Evolutionary conservation across 2,888 invertebrate genomes (phyloP), one percentile per base, ranked within the genome.

Genomic region (Sesia bembeciformis): DNA sequence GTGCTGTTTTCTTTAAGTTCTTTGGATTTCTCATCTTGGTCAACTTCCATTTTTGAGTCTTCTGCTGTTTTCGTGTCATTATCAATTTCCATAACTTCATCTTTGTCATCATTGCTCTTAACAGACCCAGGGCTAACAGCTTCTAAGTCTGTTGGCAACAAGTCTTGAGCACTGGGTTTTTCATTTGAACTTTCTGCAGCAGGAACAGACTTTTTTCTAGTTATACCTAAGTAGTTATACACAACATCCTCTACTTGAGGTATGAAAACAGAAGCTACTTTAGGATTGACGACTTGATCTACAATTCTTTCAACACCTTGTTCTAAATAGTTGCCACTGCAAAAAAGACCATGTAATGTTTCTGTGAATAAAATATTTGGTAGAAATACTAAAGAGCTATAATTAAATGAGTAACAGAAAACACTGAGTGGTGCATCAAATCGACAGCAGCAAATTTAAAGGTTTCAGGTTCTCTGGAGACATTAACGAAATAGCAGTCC

Each of bases 281-380:
- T 98, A 0, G 97, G 97, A 79, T 97, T 97, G 0, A 98, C 97
- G 0, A 98, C 97, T 90, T 98, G 98, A 75, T 98, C 97, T 0
- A 98, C 97, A 60, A 98, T 97, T 62, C 97, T 92, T 77, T 98
- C 97, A 3, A 98, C 96, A 5, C 98, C 98, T 63, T 94, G 94
- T 69, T 97, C 96, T 62, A 98, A 87, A 80, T 95, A 97, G 51
- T 96, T 96, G 54, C 96, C 95, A 71, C 96, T 96, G 85, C 52
- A 82, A 86, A 68, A 40, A 49, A 67, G 61, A 54, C 6, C 1
- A 23, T 23, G 23, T 23, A 1, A 1, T 23, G 23, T 23, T 23
- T 23, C 23, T 23, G 23, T 23, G 23, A 54, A 23, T 23, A 23
- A 23, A 23, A 23, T 23, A 23, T 23, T 23, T 23, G 23, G 23